Evolutionary conservation across 1,140 invertebrate genomes (phyloP), one percentile per base, ranked within the genome.

Genomic region (Trachymyrmex cornetzi): DNA sequence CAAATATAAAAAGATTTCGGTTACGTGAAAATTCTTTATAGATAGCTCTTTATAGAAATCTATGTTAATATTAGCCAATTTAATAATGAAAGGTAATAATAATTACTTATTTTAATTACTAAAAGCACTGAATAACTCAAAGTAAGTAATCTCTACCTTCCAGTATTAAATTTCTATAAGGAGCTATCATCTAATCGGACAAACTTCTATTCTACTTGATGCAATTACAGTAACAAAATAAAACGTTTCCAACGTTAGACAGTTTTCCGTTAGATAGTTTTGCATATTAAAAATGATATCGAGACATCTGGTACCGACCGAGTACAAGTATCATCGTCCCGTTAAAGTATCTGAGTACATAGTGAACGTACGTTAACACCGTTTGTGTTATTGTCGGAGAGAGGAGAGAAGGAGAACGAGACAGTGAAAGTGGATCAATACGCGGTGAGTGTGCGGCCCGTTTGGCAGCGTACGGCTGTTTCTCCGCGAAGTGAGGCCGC

Each of bases 341-440:
- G 48, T 66, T 66, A 12, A 67, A 79, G 44, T 30, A 24, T 24
- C 34, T 22, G 27, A 66, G 34, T 64, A 55, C 34, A 19, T 44
- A 34, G 34, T 27, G 77, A 66, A 59, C 64, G 61, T 44, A 67
- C 34, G 77, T 81, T 67, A 71, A 81, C 24, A 67, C 44, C 34
- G 22, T 84, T 75, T 69, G 66, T 59, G 55, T 63, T 81, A 67
- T 66, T 63, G 27, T 27, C n/a, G 85, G 55, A 53, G 11, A 30
- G 30, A 63, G n/a, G 63, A 48, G 63, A 30, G 61, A 71, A 80
- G 69, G 82, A 77, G 64, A 87, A 90, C 80, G 81, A 79, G 74
- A 80, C 84, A 91, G 94, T 94, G 94, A 94, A 95, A 95, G 94
- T 94, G 92, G 94, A 95, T 95, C 94, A 94, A 95, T 95, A 95